These are phyloP conservation scores for Platichthys flesus DNA, from an alignment of 2,113 vertebrate species.

Conservation along the genomic window DNA sequence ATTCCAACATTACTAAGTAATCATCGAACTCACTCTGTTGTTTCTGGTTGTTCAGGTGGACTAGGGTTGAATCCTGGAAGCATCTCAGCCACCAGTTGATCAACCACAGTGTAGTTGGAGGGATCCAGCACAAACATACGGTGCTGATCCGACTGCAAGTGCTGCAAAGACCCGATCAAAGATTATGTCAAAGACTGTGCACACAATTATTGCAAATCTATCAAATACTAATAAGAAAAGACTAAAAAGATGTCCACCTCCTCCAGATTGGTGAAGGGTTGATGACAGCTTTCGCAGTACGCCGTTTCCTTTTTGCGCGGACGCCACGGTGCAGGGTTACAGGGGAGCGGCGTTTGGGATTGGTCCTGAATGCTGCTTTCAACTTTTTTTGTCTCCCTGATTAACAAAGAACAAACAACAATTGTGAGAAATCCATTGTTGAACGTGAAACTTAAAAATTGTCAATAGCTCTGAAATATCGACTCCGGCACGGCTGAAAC, in stretches of 20 bases:
- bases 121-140: constrained; percentile 78
- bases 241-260: constrained; percentile 70
- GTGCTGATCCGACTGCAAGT: constrained; percentile 86
- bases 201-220: background rate
- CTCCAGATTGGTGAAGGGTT: constrained; percentile 83
- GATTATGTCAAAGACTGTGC: background rate
- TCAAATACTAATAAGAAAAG: accelerated
- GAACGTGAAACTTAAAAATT: too few relatives aligned
- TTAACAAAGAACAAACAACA: constrained; percentile 1
- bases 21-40: constrained; percentile 51
- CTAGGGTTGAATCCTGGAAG: constrained; percentile 60
- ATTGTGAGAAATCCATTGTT: background rate
- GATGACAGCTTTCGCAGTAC: constrained; percentile 89
- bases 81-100: constrained; percentile 82
- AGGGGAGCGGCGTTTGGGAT: constrained; percentile 20
- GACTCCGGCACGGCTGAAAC: background rate
- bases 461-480: background rate
- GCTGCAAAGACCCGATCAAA: constrained; percentile 72
- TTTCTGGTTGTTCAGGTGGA: constrained; percentile 37
- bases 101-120: constrained; percentile 78
- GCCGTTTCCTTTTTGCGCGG: constrained; percentile 78
- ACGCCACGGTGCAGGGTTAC: constrained; percentile 56
- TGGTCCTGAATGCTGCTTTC: constrained; percentile 41
- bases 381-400: constrained; percentile 61
- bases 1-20: background rate